Percentiles rank a stretch among this genome's conserved stretches.
Evolutionary conservation across 2,888 invertebrate genomes (phyloP).

Genomic region (Corbicula japonica): DNA sequence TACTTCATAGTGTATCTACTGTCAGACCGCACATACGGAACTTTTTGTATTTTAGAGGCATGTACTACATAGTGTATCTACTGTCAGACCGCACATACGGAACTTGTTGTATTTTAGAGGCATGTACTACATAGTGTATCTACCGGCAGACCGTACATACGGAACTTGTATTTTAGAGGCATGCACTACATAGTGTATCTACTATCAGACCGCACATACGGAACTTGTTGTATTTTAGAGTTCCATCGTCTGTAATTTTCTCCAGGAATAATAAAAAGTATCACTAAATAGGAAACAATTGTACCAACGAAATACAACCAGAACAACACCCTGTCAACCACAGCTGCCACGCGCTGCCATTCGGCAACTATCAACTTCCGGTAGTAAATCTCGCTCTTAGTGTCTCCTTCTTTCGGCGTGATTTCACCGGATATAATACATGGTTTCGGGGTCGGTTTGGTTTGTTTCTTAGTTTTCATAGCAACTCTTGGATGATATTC

Average conservation of each 20-base stretch:
- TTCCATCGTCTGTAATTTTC: constrained; percentile 71
- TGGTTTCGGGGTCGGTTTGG: neutral
- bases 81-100: too few species aligned
- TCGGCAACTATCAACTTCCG: constrained; percentile 82
- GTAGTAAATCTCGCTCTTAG: constrained; percentile 60
- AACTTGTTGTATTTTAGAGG: too few species aligned
- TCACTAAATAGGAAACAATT: constrained; percentile 81
- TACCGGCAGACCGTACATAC: too few species aligned
- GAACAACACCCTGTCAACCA: constrained; percentile 84
- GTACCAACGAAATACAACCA: constrained; percentile 83
- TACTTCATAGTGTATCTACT: too few species aligned
- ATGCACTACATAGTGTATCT: constrained; percentile 59
- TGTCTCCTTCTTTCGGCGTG: constrained; percentile 48
- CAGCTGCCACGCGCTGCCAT: constrained; percentile 85
- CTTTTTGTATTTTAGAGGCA: too few species aligned
- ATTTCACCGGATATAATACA: constrained; percentile 37
- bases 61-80: too few species aligned
- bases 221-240: constrained; percentile 49
- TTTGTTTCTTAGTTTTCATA: constrained; percentile 19
- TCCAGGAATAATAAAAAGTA: constrained; percentile 81
- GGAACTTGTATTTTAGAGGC: too few species aligned
- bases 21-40: too few species aligned
- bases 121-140: too few species aligned
- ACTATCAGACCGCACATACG: constrained; percentile 51
- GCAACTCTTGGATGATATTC: constrained; percentile 15